Base-by-base conservation (phyloP, 2,113 vertebrate genomes). In the Holacanthus passer region DNA sequence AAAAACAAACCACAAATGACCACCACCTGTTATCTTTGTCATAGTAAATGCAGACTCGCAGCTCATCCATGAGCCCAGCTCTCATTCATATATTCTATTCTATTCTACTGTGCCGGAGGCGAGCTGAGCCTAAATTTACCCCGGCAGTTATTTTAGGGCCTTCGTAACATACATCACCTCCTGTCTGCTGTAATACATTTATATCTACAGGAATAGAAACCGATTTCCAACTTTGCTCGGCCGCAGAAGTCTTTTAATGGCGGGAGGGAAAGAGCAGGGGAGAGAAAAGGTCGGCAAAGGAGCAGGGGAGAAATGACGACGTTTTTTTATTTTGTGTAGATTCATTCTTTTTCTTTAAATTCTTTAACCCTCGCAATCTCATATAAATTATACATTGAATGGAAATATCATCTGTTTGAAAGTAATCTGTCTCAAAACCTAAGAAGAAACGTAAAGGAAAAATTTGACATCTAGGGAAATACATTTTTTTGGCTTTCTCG, bases 141-240 rank as follows among this genome's bases (percentile, higher is more conserved):
- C 52, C 78, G 0, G 77, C 73, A 55, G 90, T 87, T 92, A 90
- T 91, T 92, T 91, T 73, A 19, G 81, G 89, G 53, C 27, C 80
- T 32, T 45, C 39, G 68, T 53, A 77, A 70, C 86, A 92, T 91
- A 71, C 78, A 91, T 94, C 92, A 93, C 32, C 81, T 14, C 60
- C 86, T 86, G 89, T 89, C 90, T 56, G 47, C 81, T 37, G 55
- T 79, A 55, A 91, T 82, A 83, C 76, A 92, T 92, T 87, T 83
- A 80, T 70, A 75, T 82, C 83, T 65, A 86, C 90, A 76, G 53
- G 75, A 94, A 94, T 92, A 92, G 93, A 91, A 90, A 52, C 52
- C n/a, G 79, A 45, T 79, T 71, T 82, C 43, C 55, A 84, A 69
- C 82, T 84, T 73, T 45, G 32, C 45, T 66, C 59, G 31, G 62